phyloP scores from a whole-genome alignment of 2,888 invertebrate species.

The Lepidochrysops patricia region DNA sequence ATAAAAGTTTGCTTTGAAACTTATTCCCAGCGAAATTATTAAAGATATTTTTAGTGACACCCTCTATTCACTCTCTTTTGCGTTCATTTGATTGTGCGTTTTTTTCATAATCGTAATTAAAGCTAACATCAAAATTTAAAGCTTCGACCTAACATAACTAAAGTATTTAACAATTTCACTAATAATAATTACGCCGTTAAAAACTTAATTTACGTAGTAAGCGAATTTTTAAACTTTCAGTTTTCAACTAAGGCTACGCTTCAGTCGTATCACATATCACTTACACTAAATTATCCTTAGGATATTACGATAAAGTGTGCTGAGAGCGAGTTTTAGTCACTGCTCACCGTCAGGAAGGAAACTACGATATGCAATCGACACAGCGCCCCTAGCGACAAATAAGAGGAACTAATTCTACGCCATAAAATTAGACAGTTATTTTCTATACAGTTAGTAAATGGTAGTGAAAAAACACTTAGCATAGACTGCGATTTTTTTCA shows the following conservation, averaged over 20 bases:
- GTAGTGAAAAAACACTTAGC: no score
- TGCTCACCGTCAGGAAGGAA: no score
- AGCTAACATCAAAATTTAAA: conserved; percentile 72
- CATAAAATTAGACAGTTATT: no score
- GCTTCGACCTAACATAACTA: conserved; percentile 57
- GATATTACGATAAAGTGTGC: background rate
- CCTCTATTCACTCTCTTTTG: background rate
- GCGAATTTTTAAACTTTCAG: conserved; percentile 5
- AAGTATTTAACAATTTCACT: conserved; percentile 20
- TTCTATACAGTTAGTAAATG: no score
- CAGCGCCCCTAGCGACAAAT: no score
- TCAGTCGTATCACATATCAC: conserved; percentile 12
- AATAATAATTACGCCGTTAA: background rate
- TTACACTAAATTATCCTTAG: background rate
- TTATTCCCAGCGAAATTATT: no score
- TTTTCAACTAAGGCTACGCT: conserved; percentile 3
- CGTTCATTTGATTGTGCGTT: background rate
- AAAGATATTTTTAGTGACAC: background rate
- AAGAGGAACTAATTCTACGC: no score
- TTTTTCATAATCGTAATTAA: conserved; percentile 47
- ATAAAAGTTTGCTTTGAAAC: no score
- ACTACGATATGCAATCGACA: no score
- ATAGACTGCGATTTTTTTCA: no score
- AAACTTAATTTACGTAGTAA: background rate
- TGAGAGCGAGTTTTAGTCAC: no score